A percentile compares a stretch with the other conserved stretches of the same genome.
Evolutionary conservation across 2,797 vertebrate genomes (phyloP).

Genomic region (Dipus sagitta): DNA sequence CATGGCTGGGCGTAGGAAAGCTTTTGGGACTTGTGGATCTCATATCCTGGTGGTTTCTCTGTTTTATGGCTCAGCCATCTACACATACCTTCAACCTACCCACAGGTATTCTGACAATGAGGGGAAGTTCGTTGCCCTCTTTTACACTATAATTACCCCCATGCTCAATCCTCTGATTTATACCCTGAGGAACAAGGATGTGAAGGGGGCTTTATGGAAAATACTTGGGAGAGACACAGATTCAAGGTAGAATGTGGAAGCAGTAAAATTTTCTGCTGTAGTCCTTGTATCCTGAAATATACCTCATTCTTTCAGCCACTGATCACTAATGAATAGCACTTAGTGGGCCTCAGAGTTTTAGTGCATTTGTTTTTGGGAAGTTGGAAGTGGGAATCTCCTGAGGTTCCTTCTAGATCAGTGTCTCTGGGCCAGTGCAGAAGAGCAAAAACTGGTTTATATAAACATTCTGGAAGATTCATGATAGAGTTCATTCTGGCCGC

Average conservation of each 20-base stretch:
- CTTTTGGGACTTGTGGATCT: conserved; percentile 71
- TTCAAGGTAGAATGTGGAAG: background rate
- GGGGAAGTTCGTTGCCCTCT: conserved; percentile 49
- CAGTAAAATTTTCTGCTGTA: background rate
- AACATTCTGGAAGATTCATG: background rate
- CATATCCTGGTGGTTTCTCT: conserved; percentile 70
- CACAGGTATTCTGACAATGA: conserved; percentile 13
- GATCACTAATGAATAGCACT: background rate
- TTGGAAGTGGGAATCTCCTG: background rate
- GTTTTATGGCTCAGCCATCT: conserved; percentile 68
- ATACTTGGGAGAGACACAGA: background rate
- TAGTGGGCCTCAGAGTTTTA: background rate
- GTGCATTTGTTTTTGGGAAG: background rate
- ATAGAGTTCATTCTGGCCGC: background rate
- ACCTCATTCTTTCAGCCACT: background rate
- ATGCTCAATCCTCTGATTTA: conserved; percentile 75
- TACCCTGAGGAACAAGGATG: conserved; percentile 70
- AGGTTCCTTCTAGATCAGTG: background rate
- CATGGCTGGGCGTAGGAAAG: conserved; percentile 57
- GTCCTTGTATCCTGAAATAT: background rate
- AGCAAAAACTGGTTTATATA: background rate
- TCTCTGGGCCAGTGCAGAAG: background rate
- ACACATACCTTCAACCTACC: conserved; percentile 61
- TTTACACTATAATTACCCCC: conserved; percentile 65
- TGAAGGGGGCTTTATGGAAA: conserved; percentile 51